Conservation (phyloP, 1,140 invertebrate species). For the Harpegnathos saltator region DNA sequence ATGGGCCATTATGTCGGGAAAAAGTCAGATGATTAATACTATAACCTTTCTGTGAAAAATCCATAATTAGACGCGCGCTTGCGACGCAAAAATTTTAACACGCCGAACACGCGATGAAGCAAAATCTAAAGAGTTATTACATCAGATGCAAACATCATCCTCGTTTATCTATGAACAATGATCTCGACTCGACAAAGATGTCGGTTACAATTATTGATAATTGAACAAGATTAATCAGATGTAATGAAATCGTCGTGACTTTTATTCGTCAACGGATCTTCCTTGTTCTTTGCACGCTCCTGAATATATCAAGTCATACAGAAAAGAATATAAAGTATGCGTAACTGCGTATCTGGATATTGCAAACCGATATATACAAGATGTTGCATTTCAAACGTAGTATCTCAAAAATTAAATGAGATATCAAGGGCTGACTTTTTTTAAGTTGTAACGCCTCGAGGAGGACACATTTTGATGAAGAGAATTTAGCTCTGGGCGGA, state of each 20-base stretch:
- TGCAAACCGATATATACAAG: constrained; percentile 29
- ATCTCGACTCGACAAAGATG: constrained; percentile 5
- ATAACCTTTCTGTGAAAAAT: neutral
- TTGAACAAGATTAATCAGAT: neutral
- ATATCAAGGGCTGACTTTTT: no score
- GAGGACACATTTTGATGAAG: no score
- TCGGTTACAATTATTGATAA: constrained; percentile 40
- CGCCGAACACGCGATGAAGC: neutral
- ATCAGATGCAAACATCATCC: neutral
- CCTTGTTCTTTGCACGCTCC: no score
- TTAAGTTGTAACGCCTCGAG: no score
- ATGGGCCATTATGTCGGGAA: neutral
- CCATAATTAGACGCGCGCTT: constrained; percentile 3
- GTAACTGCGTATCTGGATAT: neutral
- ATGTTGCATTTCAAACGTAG: no score
- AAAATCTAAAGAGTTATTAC: neutral
- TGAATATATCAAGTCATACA: neutral
- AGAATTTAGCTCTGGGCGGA: no score
- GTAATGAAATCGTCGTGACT: constrained; percentile 9
- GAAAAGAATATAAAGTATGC: neutral
- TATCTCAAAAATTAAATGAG: no score
- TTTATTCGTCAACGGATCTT: neutral
- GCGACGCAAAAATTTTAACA: neutral
- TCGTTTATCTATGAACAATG: neutral
- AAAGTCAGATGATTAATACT: constrained; percentile 29